phyloP scores from a whole-genome alignment of 2,797 vertebrate genomes.

The Thamnophis elegans region DNA sequence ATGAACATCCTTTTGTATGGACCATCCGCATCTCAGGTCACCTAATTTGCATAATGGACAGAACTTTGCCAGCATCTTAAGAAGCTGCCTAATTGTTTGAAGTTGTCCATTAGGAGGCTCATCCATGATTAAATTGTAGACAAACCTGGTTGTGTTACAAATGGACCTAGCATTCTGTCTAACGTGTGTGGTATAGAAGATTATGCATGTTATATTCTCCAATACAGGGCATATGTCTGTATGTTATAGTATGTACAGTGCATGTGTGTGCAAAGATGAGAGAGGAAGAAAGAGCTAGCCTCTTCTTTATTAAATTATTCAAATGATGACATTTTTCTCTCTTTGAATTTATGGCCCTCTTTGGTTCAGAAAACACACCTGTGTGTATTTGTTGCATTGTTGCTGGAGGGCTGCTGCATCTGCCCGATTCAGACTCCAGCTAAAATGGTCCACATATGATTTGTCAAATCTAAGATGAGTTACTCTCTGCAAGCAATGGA shows the following conservation, averaged over 20 bases:
- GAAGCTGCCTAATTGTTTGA: background rate
- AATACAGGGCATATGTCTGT: background rate
- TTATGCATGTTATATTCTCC: background rate
- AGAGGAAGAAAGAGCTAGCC: background rate
- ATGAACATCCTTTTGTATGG: background rate
- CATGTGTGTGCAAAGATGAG: background rate
- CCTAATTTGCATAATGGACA: too few species aligned
- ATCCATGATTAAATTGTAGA: background rate
- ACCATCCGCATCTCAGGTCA: background rate
- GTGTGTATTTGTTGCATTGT: background rate
- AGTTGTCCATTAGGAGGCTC: background rate
- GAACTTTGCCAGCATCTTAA: background rate
- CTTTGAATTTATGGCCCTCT: background rate
- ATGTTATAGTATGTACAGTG: background rate
- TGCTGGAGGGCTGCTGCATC: conserved; percentile 3
- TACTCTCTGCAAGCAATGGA: background rate
- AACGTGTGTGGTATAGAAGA: background rate
- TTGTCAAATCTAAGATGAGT: background rate
- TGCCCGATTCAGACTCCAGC: background rate
- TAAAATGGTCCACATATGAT: background rate
- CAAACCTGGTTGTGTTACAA: background rate
- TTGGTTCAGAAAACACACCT: background rate
- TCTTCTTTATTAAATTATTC: background rate
- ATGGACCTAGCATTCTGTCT: background rate
- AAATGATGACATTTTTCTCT: background rate